Evolutionary conservation across 2,113 vertebrate genomes (phyloP), one percentile per base, ranked within the genome.

Genomic region (Pluvianellus socialis): DNA sequence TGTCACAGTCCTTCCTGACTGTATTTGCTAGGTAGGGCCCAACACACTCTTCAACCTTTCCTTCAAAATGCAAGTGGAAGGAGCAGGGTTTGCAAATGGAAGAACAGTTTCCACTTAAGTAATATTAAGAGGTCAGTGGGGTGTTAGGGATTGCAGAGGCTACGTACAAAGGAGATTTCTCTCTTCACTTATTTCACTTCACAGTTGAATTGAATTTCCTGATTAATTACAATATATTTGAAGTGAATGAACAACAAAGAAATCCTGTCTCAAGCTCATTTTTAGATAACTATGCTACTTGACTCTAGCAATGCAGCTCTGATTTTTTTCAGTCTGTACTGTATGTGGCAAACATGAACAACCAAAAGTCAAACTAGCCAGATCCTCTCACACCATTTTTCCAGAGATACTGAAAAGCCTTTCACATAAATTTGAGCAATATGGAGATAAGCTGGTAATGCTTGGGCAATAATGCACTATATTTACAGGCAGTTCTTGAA

Each of bases 401-500:
- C 38, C 50, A 70, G 33, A 77, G n/a, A 49, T 19, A 55, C 12
- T 38, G n/a, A 74, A 67, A 84, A 67, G 10, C 11, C 11, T 73
- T 88, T 59, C n/a, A 11, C 28, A 67, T 50, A 77, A 61, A 77
- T 91, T 53, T 83, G 32, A 65, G 67, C 55, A 86, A 71, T 13
- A 62, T 44, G 14, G 24, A 93, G 35, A 83, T 73, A 77, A 90
- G 8, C 40, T 77, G 27, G 42, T 58, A 92, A 76, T 50, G 47
- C 30, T 58, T 74, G 47, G 88, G 76, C 55, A 93, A 84, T 53
- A 86, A 84, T 30, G 20, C 18, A 38, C 30, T 27, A 10, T 59
- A 75, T 92, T 94, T 92, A 91, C 53, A 75, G 53, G 53, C 65
- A 90, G 17, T 28, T 90, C 27, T 76, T 65, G 44, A 70, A 79